Base-by-base conservation (phyloP, 2,113 vertebrate genomes). In the Prolemur simus region DNA sequence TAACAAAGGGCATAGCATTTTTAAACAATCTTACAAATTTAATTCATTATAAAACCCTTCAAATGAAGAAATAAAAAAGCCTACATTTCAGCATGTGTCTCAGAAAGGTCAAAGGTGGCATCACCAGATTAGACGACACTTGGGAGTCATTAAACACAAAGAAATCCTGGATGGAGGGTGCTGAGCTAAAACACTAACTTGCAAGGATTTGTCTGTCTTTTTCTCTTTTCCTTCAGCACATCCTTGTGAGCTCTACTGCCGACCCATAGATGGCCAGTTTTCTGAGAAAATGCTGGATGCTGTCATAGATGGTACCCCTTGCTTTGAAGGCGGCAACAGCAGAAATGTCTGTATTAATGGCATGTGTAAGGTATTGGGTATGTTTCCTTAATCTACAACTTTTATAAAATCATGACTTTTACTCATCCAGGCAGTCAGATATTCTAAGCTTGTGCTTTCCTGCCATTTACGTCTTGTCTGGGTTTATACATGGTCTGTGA, bases 301-400 rank as follows among this genome's bases (percentile, higher is more conserved):
- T 0, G 99, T 99, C 97, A 99, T 98, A 13, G 99, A 99, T 20
- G 99, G 99, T 18, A 99, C 99, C 3, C 99, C 99, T 6, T 99
- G 99, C 98, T 99, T 99, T 98, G 99, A 99, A 98, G 99, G 99
- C 93, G 99, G 98, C 97, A 99, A 98, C 96, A 99, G 99, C 98
- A 99, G 99, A 97, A 99, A 99, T 98, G 97, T 99, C 99, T 99
- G 99, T 98, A 99, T 99, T 98, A 99, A 99, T 98, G 99, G 99
- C 98, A 99, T 99, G 98, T 99, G 99, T 99, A 99, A 99, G 99
- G 99, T 99, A 99, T 99, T 99, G 98, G 99, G 99, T 99, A 99
- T 99, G 99, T 98, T 99, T 99, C 97, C 96, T 98, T 98, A 95
- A 98, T 98, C 95, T 98, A 96, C 37, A 92, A 88, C 93, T 98